These are phyloP conservation scores for Cryptotis parvus DNA, from an alignment of 2,113 vertebrate genomes.

Conservation along the genomic window DNA sequence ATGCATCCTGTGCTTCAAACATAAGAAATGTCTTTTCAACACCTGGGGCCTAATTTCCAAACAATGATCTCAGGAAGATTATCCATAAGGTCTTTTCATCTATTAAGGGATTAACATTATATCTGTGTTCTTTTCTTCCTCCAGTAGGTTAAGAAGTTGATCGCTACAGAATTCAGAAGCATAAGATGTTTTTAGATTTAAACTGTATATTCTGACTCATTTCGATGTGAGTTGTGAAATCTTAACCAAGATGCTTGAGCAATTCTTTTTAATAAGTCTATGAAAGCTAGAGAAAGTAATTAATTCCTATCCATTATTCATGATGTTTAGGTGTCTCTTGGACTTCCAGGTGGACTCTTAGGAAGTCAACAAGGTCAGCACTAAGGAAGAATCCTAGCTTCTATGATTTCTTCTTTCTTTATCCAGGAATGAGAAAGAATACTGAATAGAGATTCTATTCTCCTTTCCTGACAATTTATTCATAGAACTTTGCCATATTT, in stretches of 20 bases:
- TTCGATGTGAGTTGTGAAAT: slow-evolving; percentile 13
- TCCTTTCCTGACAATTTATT: not conserved
- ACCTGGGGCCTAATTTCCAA: slow-evolving; percentile 46
- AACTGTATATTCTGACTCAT: slow-evolving; percentile 52
- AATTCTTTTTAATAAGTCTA: slow-evolving; percentile 29
- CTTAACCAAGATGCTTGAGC: slow-evolving; percentile 20
- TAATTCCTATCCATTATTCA: not conserved
- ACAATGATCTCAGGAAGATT: slow-evolving; percentile 57
- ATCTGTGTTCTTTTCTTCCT: slow-evolving; percentile 55
- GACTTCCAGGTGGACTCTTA: not conserved
- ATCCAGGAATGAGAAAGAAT: no score
- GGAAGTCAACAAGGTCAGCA: not conserved
- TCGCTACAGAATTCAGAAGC: slow-evolving; percentile 20
- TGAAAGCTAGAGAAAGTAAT: not conserved
- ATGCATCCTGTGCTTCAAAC: slow-evolving; percentile 51
- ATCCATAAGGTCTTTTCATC: slow-evolving; percentile 43
- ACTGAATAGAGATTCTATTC: no score
- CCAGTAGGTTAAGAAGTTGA: slow-evolving; percentile 38
- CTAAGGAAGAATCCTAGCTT: not conserved
- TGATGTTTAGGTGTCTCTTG: not conserved
- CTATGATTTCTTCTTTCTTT: not conserved
- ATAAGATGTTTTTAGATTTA: slow-evolving; percentile 26
- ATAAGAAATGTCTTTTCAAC: slow-evolving; percentile 46
- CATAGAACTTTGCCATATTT: not conserved
- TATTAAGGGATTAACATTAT: slow-evolving; percentile 65